Conservation (phyloP, 2,113 vertebrate genomes). For the Limanda limanda region DNA sequence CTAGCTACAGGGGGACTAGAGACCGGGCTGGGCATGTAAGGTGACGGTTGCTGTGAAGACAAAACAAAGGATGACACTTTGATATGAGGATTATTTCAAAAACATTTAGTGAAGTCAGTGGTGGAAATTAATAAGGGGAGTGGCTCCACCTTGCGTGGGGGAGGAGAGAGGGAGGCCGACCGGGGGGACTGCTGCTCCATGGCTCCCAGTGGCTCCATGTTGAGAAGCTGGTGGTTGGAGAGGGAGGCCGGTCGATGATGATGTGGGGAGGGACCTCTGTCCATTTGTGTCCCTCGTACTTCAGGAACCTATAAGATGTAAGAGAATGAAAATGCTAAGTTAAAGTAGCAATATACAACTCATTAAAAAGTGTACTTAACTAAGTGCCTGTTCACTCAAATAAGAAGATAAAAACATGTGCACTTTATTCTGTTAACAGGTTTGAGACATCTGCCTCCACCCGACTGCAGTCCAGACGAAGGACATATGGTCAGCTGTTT, state of each 20-base stretch:
- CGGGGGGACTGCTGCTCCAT: conserved; percentile 39
- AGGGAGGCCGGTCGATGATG: conserved; percentile 36
- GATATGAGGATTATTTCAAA: conserved; percentile 4
- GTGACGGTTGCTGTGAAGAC: conserved; percentile 68
- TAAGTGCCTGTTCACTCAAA: background rate
- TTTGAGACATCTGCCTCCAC: background rate
- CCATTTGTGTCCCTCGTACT: conserved; percentile 16
- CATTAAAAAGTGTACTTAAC: background rate
- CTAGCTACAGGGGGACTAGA: conserved; percentile 15
- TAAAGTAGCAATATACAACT: background rate
- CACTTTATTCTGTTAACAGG: background rate
- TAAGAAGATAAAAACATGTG: background rate
- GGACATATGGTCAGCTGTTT: background rate
- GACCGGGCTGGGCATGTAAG: conserved; percentile 47
- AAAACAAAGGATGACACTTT: conserved; percentile 21
- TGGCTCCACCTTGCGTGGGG: conserved; percentile 80
- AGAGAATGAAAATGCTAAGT: background rate
- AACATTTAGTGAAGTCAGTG: background rate
- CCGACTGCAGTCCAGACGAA: background rate
- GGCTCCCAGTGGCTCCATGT: conserved; percentile 14
- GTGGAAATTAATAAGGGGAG: background rate
- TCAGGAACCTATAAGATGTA: conserved; percentile 48
- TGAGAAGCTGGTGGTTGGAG: conserved; percentile 44
- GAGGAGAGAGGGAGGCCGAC: conserved; percentile 77
- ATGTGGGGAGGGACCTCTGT: conserved; percentile 45